Percentiles rank a stretch among this genome's conserved stretches.
These are phyloP conservation scores for Psophia crepitans DNA, from an alignment of 2,113 vertebrate genomes.

Conservation along the genomic window DNA sequence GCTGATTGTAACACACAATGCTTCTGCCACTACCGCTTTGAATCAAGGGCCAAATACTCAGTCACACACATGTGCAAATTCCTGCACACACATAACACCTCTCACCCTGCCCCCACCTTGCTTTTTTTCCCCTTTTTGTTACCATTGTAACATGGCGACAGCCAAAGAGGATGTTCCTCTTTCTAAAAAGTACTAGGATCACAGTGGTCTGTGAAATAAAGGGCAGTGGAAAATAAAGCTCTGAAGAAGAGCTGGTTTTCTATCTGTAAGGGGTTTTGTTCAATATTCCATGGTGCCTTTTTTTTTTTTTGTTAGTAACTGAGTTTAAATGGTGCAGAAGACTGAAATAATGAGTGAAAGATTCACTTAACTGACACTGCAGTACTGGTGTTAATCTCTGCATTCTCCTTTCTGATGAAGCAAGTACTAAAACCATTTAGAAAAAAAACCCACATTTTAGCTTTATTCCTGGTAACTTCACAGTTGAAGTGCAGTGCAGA, in stretches of 20 bases:
- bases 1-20: not conserved
- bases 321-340: not conserved
- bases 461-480: not conserved
- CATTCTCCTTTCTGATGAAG: not conserved
- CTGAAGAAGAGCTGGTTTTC: not conserved
- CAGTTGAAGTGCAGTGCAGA: not conserved
- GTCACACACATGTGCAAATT: not conserved
- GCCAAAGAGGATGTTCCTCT: not conserved
- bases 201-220: no score
- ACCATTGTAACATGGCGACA: not conserved
- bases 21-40: not conserved
- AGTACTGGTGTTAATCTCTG: not conserved
- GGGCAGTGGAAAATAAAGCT: not conserved
- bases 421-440: not conserved
- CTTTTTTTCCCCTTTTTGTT: not conserved
- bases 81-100: accelerated
- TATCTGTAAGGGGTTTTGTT: not conserved
- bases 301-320: not conserved
- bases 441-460: no score
- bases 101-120: not conserved
- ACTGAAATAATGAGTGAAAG: not conserved
- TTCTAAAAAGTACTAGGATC: not conserved
- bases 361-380: not conserved
- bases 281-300: not conserved
- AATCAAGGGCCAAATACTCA: not conserved